Evolutionary conservation across 2,113 vertebrate genomes (phyloP).

Genomic region (Pollachius pollachius): DNA sequence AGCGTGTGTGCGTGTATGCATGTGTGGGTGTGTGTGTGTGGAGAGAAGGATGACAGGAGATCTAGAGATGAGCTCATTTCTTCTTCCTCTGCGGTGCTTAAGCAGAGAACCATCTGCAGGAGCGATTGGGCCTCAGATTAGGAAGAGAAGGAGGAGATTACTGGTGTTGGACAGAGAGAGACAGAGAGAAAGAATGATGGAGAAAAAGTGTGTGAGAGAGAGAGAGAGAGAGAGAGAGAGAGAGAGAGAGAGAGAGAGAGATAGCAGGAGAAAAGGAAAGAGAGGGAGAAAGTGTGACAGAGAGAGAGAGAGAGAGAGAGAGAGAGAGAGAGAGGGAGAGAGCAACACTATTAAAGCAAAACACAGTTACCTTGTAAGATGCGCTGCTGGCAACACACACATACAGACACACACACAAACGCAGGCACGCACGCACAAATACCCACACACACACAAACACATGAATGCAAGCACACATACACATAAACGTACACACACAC

Average conservation of each 20-base stretch:
- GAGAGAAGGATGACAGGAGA: slow-evolving; percentile 50
- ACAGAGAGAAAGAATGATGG: too few species aligned
- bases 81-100: slow-evolving; percentile 81
- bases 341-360: slow-evolving; percentile 45
- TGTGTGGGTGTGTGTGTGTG: slow-evolving; percentile 20
- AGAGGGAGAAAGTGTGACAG: slow-evolving; percentile 41
- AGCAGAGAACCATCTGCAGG: slow-evolving; percentile 83
- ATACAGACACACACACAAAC: too few species aligned
- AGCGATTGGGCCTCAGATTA: slow-evolving; percentile 84
- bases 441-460: too few species aligned
- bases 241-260: slow-evolving; percentile 12
- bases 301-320: slow-evolving; percentile 22
- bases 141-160: slow-evolving; percentile 66
- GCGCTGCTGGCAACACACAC: too few species aligned
- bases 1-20: slow-evolving; percentile 14
- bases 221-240: slow-evolving; percentile 21
- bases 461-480: too few species aligned
- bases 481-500: background rate
- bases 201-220: slow-evolving; percentile 43
- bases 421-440: too few species aligned
- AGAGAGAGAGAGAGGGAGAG: slow-evolving; percentile 35
- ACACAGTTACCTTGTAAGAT: slow-evolving; percentile 50
- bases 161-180: background rate
- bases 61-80: slow-evolving; percentile 76
- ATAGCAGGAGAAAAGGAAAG: too few species aligned